phyloP scores from a whole-genome alignment of 2,888 invertebrate species.

The Lepidocyrtoides sp. region DNA sequence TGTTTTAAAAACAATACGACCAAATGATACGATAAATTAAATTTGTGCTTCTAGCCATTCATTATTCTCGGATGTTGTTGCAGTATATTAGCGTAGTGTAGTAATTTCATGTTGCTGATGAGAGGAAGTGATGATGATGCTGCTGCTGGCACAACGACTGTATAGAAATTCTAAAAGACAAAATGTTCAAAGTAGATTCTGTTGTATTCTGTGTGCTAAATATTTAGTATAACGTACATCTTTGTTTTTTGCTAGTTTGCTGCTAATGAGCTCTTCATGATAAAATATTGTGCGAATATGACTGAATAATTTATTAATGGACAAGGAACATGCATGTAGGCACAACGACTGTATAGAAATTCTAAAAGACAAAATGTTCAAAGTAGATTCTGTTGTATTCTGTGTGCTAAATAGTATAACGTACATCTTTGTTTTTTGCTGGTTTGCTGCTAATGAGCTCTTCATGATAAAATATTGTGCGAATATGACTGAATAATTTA shows the following conservation, averaged over 20 bases:
- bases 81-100: background rate
- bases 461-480: background rate
- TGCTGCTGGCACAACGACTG: background rate
- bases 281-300: background rate
- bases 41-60: background rate
- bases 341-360: background rate
- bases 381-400: background rate
- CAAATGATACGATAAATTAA: background rate
- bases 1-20: background rate
- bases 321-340: background rate
- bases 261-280: background rate
- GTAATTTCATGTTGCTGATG: background rate
- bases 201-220: too few relatives aligned
- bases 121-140: background rate
- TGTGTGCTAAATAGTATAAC: too few relatives aligned
- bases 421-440: slow-evolving; percentile 3
- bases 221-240: too few relatives aligned
- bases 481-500: background rate
- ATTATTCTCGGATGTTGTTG: slow-evolving; percentile 1
- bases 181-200: background rate
- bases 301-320: background rate
- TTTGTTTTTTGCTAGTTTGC: background rate
- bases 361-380: background rate
- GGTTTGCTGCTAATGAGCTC: background rate
- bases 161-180: background rate